Conservation (phyloP, 2,888 invertebrate species). For the Prosopocoilus inquinatus region DNA sequence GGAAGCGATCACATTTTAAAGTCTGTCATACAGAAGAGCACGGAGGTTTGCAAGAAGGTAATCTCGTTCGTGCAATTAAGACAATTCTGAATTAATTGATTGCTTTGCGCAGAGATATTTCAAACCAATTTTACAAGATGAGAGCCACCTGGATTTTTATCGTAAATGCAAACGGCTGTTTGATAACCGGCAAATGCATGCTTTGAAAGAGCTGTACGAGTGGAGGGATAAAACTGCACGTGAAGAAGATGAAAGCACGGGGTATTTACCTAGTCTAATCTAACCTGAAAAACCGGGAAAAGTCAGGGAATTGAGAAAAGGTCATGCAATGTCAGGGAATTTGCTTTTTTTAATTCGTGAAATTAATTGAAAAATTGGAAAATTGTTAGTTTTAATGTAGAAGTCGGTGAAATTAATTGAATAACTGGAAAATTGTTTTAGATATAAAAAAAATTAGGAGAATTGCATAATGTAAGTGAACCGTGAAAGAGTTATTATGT, state of each 20-base stretch:
- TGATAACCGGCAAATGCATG: slow-evolving; percentile 80
- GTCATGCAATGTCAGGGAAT: too few relatives aligned
- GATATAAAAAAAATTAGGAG: too few relatives aligned
- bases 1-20: slow-evolving; percentile 60
- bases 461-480: too few relatives aligned
- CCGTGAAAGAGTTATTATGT: too few relatives aligned
- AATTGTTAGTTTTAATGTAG: too few relatives aligned
- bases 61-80: not conserved
- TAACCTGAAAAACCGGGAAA: too few relatives aligned
- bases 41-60: slow-evolving; percentile 69
- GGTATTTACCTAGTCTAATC: slow-evolving; percentile 48
- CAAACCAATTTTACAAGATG: slow-evolving; percentile 69
- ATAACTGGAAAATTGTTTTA: too few relatives aligned
- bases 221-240: slow-evolving; percentile 90
- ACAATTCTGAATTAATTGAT: slow-evolving; percentile 22
- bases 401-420: too few relatives aligned
- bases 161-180: slow-evolving; percentile 76
- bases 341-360: too few relatives aligned
- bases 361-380: too few relatives aligned
- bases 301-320: too few relatives aligned
- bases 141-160: slow-evolving; percentile 75
- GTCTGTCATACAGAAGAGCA: slow-evolving; percentile 72
- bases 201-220: slow-evolving; percentile 73
- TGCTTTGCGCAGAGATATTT: slow-evolving; percentile 65
- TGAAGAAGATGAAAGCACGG: slow-evolving; percentile 85